Conservation (phyloP, 2,113 vertebrate genomes). For the Hemibagrus wyckioides region DNA sequence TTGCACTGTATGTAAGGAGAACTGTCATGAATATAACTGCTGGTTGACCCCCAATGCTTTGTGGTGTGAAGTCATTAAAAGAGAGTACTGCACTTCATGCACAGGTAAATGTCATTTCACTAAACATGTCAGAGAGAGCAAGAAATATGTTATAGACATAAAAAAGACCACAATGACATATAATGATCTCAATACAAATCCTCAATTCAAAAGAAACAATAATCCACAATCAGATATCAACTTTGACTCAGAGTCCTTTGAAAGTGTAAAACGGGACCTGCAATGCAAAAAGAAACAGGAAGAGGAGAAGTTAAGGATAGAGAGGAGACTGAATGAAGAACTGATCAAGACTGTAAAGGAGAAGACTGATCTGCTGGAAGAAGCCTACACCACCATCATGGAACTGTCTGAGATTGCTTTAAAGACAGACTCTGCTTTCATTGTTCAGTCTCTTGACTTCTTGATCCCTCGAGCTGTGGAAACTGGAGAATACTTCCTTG, state of each 20-base stretch:
- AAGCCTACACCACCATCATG: conserved; percentile 30
- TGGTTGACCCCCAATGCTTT: no score
- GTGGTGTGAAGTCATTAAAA: no score
- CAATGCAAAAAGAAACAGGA: not conserved
- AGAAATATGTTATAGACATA: no score
- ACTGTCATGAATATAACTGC: no score
- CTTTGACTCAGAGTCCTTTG: not conserved
- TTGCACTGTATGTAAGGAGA: no score
- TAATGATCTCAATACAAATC: conserved; percentile 2
- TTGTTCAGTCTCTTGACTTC: conserved; percentile 43
- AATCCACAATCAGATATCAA: not conserved
- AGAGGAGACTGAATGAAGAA: not conserved
- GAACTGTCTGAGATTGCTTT: conserved; percentile 47
- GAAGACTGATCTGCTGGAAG: not conserved
- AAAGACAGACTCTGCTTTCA: conserved; percentile 34
- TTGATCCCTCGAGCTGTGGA: conserved; percentile 44
- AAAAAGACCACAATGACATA: not conserved
- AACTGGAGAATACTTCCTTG: not conserved
- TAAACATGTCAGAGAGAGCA: no score
- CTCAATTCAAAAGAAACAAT: not conserved
- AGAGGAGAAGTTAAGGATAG: not conserved
- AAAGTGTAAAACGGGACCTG: not conserved
- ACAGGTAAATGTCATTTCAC: no score
- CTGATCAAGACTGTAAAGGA: not conserved
- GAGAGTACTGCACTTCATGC: no score